phyloP scores from a whole-genome alignment of 2,888 invertebrate genomes.

The Orthonevra nobilis region DNA sequence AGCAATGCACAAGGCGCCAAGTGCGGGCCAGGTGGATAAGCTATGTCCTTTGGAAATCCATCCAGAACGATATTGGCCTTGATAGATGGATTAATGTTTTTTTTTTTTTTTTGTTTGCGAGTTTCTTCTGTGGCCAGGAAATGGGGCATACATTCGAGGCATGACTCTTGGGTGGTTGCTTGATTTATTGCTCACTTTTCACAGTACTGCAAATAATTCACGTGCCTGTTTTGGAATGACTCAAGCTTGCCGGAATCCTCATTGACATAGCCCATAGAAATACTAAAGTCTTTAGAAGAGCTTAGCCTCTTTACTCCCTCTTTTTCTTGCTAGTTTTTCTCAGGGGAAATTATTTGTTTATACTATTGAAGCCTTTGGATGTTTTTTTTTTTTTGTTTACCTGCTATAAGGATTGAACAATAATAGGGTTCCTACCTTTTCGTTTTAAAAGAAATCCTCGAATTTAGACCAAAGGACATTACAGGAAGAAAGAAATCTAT shows the following conservation, averaged over 20 bases:
- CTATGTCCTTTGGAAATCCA: constrained; percentile 19
- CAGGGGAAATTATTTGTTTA: constrained; percentile 37
- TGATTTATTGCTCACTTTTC: constrained; percentile 19
- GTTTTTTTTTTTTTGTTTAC: too few relatives aligned
- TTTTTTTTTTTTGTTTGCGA: constrained; percentile 28
- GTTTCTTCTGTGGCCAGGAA: constrained; percentile 34
- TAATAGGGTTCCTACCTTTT: constrained; percentile 10
- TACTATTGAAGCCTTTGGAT: constrained; percentile 34
- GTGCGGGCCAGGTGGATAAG: constrained; percentile 13
- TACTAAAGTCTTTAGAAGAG: constrained; percentile 29
- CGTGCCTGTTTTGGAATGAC: background rate
- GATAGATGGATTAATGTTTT: too few relatives aligned
- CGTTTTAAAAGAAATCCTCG: constrained; percentile 17
- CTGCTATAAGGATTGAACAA: constrained; percentile 18
- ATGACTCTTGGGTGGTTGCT: background rate
- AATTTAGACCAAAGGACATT: constrained; percentile 23
- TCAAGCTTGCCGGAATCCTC: constrained; percentile 11
- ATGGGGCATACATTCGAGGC: constrained; percentile 1
- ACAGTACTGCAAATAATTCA: too few relatives aligned
- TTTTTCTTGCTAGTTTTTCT: background rate
- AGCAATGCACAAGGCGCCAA: constrained; percentile 22
- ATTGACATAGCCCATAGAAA: too few relatives aligned
- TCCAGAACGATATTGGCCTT: too few relatives aligned
- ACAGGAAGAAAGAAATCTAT: constrained; percentile 29
- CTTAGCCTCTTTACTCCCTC: background rate